A percentile compares a stretch with the other conserved stretches of the same genome.
phyloP scores from a whole-genome alignment of 2,888 invertebrate genomes.

The Miltochrista miniata region DNA sequence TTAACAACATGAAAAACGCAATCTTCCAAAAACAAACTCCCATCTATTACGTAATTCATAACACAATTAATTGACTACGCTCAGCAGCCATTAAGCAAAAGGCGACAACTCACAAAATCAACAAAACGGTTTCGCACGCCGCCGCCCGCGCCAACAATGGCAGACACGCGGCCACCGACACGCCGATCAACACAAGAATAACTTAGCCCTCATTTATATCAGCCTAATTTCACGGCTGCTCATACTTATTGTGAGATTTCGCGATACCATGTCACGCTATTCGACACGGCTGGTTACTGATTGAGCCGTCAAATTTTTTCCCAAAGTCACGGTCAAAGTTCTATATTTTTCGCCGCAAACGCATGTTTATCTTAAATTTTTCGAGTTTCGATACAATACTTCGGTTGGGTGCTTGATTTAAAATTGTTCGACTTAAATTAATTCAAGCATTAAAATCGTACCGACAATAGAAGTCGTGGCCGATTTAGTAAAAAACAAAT shows the following conservation, averaged over 20 bases:
- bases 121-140: slow-evolving; percentile 72
- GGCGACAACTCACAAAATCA: slow-evolving; percentile 64
- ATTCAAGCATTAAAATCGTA: slow-evolving; percentile 71
- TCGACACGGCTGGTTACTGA: slow-evolving; percentile 72
- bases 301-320: slow-evolving; percentile 67
- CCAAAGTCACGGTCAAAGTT: slow-evolving; percentile 17
- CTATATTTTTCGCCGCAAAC: slow-evolving; percentile 13
- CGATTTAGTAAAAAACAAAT: slow-evolving; percentile 71
- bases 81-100: slow-evolving; percentile 52
- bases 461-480: slow-evolving; percentile 57
- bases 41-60: slow-evolving; percentile 30
- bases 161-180: slow-evolving; percentile 72
- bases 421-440: slow-evolving; percentile 59
- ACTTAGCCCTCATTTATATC: slow-evolving; percentile 73
- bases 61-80: slow-evolving; percentile 62
- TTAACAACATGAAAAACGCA: no score
- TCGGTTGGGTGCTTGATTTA: slow-evolving; percentile 52
- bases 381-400: slow-evolving; percentile 41
- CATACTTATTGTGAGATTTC: slow-evolving; percentile 74
- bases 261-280: slow-evolving; percentile 75
- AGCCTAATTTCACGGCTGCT: slow-evolving; percentile 77
- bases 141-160: slow-evolving; percentile 52
- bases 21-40: slow-evolving; percentile 31
- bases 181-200: slow-evolving; percentile 60
- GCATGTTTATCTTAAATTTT: slow-evolving; percentile 23